These are phyloP conservation scores for Nicator chloris DNA, from an alignment of 2,113 vertebrate species.

Conservation along the genomic window DNA sequence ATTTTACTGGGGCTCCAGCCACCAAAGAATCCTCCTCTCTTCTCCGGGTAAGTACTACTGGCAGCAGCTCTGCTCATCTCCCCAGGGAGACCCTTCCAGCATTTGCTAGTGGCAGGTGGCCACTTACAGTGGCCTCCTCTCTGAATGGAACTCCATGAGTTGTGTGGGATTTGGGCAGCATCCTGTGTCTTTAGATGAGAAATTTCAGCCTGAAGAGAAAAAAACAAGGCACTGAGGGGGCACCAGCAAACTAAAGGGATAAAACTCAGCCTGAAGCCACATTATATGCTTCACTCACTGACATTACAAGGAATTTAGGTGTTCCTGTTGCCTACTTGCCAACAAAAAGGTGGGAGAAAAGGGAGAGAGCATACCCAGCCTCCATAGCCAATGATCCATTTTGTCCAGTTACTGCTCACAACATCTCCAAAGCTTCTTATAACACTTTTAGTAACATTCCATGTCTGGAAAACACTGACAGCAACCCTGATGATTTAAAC, in stretches of 20 bases:
- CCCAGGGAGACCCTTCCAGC: not conserved
- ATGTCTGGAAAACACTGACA: conserved; percentile 49
- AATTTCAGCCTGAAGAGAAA: not conserved
- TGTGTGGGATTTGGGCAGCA: not conserved
- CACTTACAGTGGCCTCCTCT: too few species aligned
- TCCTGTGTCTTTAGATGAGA: not conserved
- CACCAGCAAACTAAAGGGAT: not conserved
- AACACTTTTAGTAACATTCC: conserved; percentile 47
- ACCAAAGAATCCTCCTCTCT: not conserved
- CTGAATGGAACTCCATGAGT: rapidly evolving
- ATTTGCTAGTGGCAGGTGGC: rapidly evolving
- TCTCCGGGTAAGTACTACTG: not conserved
- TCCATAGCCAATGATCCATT: not conserved
- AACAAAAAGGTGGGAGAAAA: not conserved
- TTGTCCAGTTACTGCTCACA: conserved; percentile 46
- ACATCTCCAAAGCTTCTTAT: conserved; percentile 9
- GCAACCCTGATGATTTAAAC: conserved; percentile 41
- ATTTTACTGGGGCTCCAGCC: not conserved
- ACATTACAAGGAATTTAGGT: not conserved
- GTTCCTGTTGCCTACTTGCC: not conserved
- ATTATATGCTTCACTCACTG: not conserved
- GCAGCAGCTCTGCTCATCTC: not conserved
- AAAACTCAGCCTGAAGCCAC: not conserved
- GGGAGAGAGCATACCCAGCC: conserved; percentile 40
- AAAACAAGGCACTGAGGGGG: rapidly evolving